Base-by-base conservation (phyloP, 2,113 vertebrate species). In the Microtus montanus region DNA sequence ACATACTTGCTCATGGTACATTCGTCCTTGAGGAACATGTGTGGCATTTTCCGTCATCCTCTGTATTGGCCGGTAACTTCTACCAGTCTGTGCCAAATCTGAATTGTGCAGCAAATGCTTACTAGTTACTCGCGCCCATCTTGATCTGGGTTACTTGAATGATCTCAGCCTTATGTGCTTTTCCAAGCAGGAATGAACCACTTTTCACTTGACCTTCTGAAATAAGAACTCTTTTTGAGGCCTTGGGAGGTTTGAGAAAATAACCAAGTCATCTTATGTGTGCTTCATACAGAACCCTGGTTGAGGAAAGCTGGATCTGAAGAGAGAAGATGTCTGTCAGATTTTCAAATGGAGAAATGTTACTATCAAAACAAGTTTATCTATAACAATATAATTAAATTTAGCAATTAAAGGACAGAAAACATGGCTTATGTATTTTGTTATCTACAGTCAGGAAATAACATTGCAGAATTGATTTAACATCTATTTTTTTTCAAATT, bases 381-480 rank as follows among this genome's bases (percentile, higher is more conserved):
- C 4, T 64, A 30, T 44, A 64, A 64, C 10, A 74, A 87, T 38
- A 22, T 91, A 49, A 88, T 78, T 94, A 73, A 78, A 83, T 88
- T 49, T 78, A 63, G 64, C 84, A n/a, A 49, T 17, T 77, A 85
- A 71, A 38, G 13, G 44, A 35, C 2, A 33, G 12, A 44, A 54
- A 52, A 86, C 87, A 49, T 12, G 88, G 7, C 52, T 90, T 75
- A 17, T 7, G 8, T n/a, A 61, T 73, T 87, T 68, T 82, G 49
- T 61, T 73, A 64, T 83, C 33, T 71, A 22, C 22, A 75, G 2
- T 87, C 82, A 66, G 54, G n/a, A 70, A 71, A 77, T 74, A 83
- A 11, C 68, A 93, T 95, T 93, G 58, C 41, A 61, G 91, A 44
- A 15, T 61, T 97, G 94, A 64, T 89, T 75, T 91, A 95, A 47